These are phyloP conservation scores for Solen grandis DNA, from an alignment of 1,140 invertebrate genomes.

Conservation along the genomic window DNA sequence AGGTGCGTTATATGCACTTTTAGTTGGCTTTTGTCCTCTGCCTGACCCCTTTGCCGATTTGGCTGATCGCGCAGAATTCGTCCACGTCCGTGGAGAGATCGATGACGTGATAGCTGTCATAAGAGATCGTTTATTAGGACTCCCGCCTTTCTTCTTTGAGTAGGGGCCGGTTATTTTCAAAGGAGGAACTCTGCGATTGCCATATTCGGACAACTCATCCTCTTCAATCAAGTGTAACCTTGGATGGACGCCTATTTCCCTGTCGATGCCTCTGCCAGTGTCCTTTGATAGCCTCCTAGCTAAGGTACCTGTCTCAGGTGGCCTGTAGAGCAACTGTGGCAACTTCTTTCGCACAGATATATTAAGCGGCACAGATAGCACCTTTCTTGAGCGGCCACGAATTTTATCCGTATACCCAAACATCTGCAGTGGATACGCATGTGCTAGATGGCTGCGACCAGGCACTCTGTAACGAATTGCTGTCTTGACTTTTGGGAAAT, in stretches of 20 bases:
- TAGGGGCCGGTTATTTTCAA: not conserved
- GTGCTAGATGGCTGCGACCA: conserved; percentile 26
- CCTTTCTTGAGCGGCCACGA: conserved; percentile 5
- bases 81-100: not conserved
- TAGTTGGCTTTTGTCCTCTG: too few species aligned
- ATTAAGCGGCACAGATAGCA: conserved; percentile 24
- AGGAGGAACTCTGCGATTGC: not conserved
- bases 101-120: not conserved
- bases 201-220: not conserved
- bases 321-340: conserved; percentile 39
- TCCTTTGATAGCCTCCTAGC: not conserved
- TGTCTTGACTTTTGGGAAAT: conserved; percentile 36
- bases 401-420: conserved; percentile 29
- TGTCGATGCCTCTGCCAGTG: not conserved
- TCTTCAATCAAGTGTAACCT: not conserved
- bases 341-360: conserved; percentile 42
- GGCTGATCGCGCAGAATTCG: not conserved
- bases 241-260: conserved; percentile 21
- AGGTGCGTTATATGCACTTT: not conserved
- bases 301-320: conserved; percentile 6
- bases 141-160: not conserved
- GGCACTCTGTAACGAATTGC: conserved; percentile 36
- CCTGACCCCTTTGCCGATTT: not conserved
- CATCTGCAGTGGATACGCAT: conserved; percentile 36
- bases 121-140: not conserved